A percentile compares a stretch with the other conserved stretches of the same genome.
These are phyloP conservation scores for Branchipolynoe longqiensis DNA, from an alignment of 2,888 invertebrate species.

Conservation along the genomic window DNA sequence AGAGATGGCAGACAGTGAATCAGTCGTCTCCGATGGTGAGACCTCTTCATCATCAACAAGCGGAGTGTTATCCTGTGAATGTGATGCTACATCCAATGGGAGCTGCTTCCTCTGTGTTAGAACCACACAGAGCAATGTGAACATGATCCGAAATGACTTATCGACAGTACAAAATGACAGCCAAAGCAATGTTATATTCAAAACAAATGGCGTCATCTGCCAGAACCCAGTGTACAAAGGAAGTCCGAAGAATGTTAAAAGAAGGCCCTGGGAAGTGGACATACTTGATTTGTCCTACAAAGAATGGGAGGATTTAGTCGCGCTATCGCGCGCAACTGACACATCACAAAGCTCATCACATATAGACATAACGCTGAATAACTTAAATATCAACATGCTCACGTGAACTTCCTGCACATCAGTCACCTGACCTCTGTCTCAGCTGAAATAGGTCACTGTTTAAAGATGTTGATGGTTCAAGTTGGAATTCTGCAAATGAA, in stretches of 20 bases:
- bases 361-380: background rate
- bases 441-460: too few relatives aligned
- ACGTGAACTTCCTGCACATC: too few relatives aligned
- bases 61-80: background rate
- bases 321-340: background rate
- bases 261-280: constrained; percentile 23
- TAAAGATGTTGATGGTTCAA: too few relatives aligned
- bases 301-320: background rate
- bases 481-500: too few relatives aligned
- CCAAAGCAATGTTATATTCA: background rate
- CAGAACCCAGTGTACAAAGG: background rate
- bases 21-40: background rate
- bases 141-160: background rate
- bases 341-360: background rate
- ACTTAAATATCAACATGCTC: background rate
- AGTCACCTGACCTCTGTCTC: too few relatives aligned
- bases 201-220: too few relatives aligned
- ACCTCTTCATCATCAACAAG: background rate
- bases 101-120: background rate
- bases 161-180: background rate
- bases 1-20: background rate
- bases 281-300: background rate
- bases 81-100: background rate
- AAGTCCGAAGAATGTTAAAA: background rate
- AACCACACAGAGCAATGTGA: background rate